Evolutionary conservation across 2,113 vertebrate species (phyloP).

Genomic region (Sinocyclocheilus rhinocerous): DNA sequence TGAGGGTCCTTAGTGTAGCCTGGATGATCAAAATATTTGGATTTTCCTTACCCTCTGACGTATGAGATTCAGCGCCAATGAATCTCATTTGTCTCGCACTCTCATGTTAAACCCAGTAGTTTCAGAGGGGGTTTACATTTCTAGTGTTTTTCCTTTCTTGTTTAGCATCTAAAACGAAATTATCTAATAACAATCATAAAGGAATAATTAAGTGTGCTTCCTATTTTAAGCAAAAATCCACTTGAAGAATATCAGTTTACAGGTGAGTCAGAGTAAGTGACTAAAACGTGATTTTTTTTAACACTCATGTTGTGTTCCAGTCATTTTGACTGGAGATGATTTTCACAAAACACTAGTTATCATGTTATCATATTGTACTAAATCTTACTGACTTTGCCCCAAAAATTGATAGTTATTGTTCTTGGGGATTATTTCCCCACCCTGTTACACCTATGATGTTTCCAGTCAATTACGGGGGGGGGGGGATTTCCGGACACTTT

Average conservation of each 20-base stretch:
- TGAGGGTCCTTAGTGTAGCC: background rate
- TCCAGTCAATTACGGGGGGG: no score
- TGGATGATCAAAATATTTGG: slow-evolving; percentile 14
- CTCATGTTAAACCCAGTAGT: background rate
- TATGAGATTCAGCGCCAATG: background rate
- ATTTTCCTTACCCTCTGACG: slow-evolving; percentile 7
- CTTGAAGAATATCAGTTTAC: background rate
- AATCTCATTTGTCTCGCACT: background rate
- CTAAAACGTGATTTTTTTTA: no score
- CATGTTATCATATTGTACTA: no score
- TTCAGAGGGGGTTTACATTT: background rate
- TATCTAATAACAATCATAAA: background rate
- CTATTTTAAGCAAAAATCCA: background rate
- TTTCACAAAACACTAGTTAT: no score
- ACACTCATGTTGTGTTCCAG: no score
- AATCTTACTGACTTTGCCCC: no score
- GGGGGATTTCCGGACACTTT: no score
- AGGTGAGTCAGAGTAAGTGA: background rate
- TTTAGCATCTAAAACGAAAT: background rate
- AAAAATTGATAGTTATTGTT: no score
- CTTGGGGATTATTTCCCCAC: no score
- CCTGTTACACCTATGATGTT: no score
- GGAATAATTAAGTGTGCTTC: background rate
- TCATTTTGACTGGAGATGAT: no score
- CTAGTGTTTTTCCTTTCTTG: background rate